Base-by-base conservation (phyloP, 2,888 invertebrate genomes). In the Eudemis profundana region DNA sequence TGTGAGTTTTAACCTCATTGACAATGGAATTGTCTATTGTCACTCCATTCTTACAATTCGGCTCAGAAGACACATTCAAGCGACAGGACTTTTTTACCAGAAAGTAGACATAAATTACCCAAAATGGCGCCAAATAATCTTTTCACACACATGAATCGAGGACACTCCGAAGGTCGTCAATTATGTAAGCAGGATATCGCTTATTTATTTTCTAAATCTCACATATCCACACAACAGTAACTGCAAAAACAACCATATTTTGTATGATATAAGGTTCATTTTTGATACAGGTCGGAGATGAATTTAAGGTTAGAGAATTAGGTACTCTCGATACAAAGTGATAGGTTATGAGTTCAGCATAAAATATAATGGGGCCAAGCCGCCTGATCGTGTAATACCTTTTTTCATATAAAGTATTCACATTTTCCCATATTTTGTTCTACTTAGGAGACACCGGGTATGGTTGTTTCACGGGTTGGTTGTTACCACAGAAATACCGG, bases 291-390 rank as follows among this genome's bases (percentile, higher is more conserved):
- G 12, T 3, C n/a, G n/a, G 7, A 15, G 2, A 19, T 3, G 3
- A 12, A 10, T 15, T 10, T 27, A 14, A 49, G 29, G 21, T 44
- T 36, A 23, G 14, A 5, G 14, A 51, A 57, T 27, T 29, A 29
- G 29, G 29, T 10, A 33, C 14, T 17, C 19, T 29, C 4, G 19
- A 51, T 19, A 61, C 44, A 44, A 44, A 33, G 44, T 33, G 61
- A 36, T 61, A 44, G 51, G 29, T 61, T 53, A 61, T 50, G 36
- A 44, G 12, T 21, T 44, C 15, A 36, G 21, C 44, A 42, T 53
- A 61, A 44, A 59, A 51, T 44, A 61, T 61, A 44, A 61, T 23
- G 44, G 21, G 51, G 29, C 51, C 36, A 44, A 38, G 21, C 21
- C 7, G 21, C 21, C 7, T 7, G 15, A 42, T 19, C n/a, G 33